Evolutionary conservation across 2,113 vertebrate species (phyloP), one percentile per base, ranked within the genome.

Genomic region (Odocoileus virginianus): DNA sequence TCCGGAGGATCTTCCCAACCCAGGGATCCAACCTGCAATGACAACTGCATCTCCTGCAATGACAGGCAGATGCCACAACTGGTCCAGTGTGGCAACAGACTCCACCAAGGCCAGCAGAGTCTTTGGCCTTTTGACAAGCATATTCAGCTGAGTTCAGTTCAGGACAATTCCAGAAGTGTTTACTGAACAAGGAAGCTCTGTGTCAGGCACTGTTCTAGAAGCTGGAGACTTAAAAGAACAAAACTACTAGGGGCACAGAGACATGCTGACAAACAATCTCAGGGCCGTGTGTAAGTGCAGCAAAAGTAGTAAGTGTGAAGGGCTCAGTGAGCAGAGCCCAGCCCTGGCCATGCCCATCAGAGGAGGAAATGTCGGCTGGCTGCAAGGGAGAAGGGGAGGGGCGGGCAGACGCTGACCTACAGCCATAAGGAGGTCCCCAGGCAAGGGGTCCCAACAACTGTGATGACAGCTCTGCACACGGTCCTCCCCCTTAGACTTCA

Each of bases 141-240:
- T n/a, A 3, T 47, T 86, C 54, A 57, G 61, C 16, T 19, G 89
- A 47, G 64, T 47, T 58, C 52, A n/a, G 54, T 21, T 82, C 27
- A 19, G 45, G 21, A 61, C 71, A 57, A 87, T 50, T 82, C 78
- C 89, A 89, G 79, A 67, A 91, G 33, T 13, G 81, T 94, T 82
- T 50, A 50, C 14, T 14, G 33, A 64, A 74, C 82, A 40, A 74
- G 36, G 91, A 97, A 64, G 19, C 19, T 86, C 45, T 81, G 21
- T 84, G 36, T 89, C 84, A 92, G 36, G 67, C 12, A 85, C 55
- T 27, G 10, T 64, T 30, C 57, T 88, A 50, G 17, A 96, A 92
- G 64, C 64, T 58, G 15, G 60, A 83, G 33, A 55, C 47, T 43
- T 47, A 81, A 85, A 67, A 71, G 25, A 71, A 45, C 55, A 45